Percentiles rank a stretch among this genome's conserved stretches.
phyloP scores from a whole-genome alignment of 2,113 vertebrate species.

The Cynocephalus volans region DNA sequence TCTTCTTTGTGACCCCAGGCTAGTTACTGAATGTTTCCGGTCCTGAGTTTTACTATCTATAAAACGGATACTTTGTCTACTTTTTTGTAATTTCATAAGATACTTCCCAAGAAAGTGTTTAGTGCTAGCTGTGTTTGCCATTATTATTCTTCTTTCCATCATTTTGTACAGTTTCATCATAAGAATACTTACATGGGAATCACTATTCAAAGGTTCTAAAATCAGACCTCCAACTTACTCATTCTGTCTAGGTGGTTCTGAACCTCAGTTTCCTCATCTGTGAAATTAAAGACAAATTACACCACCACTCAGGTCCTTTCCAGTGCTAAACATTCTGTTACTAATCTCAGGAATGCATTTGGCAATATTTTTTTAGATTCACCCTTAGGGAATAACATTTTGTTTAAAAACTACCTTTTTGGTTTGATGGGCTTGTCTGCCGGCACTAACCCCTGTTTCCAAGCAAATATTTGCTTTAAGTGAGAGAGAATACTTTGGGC shows the following conservation, averaged over 20 bases:
- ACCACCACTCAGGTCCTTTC: background rate
- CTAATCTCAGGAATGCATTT: background rate
- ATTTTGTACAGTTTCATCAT: accelerated
- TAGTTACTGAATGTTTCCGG: background rate
- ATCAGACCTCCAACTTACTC: background rate
- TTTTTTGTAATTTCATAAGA: background rate
- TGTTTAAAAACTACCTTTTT: background rate
- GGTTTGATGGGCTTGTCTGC: background rate
- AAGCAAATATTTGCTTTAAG: background rate
- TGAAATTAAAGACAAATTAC: accelerated
- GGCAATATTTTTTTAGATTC: background rate
- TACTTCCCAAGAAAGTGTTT: background rate
- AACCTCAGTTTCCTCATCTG: background rate
- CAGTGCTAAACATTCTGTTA: background rate
- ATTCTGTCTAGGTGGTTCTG: background rate
- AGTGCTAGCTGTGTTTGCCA: accelerated
- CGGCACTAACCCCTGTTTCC: background rate
- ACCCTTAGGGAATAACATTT: background rate
- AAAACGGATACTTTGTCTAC: background rate
- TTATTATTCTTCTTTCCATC: background rate
- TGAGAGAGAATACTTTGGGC: background rate
- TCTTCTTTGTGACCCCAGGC: background rate
- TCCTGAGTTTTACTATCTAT: background rate
- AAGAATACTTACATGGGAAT: too few species aligned
- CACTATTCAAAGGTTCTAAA: accelerated